phyloP scores from a whole-genome alignment of 2,113 vertebrate genomes.

The Sylvia atricapilla region DNA sequence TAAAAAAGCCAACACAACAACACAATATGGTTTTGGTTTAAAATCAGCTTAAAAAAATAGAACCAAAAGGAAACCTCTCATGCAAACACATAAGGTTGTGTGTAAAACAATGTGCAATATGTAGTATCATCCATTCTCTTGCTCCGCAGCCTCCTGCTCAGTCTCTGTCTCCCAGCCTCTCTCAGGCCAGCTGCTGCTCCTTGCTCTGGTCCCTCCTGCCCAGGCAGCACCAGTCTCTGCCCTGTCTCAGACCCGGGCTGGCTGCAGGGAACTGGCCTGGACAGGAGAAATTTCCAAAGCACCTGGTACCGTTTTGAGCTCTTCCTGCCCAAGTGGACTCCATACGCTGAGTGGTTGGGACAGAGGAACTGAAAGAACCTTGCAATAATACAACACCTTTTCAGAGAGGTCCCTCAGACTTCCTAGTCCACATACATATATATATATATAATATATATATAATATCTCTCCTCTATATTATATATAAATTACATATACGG shows the following conservation, averaged over 20 bases:
- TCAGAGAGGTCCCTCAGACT: slow-evolving; percentile 72
- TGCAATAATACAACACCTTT: slow-evolving; percentile 63
- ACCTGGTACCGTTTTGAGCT: slow-evolving; percentile 62
- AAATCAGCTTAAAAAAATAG: slow-evolving; percentile 80
- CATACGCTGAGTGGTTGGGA: background rate
- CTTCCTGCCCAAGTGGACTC: slow-evolving; percentile 69
- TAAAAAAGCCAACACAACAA: slow-evolving; percentile 72
- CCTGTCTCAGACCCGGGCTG: background rate
- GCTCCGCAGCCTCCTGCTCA: slow-evolving; percentile 34
- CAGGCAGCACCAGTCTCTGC: background rate
- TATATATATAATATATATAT: slow-evolving; percentile 80
- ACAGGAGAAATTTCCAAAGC: background rate
- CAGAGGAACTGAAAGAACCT: slow-evolving; percentile 66
- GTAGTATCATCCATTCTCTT: slow-evolving; percentile 84
- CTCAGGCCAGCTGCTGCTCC: slow-evolving; percentile 55
- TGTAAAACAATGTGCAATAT: slow-evolving; percentile 91
- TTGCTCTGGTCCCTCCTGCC: background rate
- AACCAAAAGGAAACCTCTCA: slow-evolving; percentile 79
- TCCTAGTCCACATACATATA: slow-evolving; percentile 69
- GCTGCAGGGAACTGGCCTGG: slow-evolving; percentile 40
- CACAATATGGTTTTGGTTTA: slow-evolving; percentile 80
- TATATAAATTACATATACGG: slow-evolving; percentile 82
- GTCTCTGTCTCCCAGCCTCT: slow-evolving; percentile 48
- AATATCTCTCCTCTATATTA: slow-evolving; percentile 77
- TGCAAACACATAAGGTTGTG: slow-evolving; percentile 81